Evolutionary conservation across 2,797 vertebrate genomes (phyloP).

Genomic region (Eulemur albifrons): DNA sequence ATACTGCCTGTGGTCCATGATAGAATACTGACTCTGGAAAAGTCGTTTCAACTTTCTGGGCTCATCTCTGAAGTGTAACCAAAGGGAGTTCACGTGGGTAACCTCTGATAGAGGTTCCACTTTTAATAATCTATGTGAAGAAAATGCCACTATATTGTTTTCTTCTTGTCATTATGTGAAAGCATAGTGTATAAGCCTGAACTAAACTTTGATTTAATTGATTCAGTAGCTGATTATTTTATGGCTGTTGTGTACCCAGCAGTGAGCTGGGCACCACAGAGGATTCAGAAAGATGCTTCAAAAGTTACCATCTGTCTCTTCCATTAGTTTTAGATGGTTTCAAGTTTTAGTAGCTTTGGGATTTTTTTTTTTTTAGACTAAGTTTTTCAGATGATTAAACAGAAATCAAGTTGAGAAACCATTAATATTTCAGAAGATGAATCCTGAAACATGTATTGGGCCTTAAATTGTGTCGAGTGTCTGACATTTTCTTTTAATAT

Average conservation of each 20-base stretch:
- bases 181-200: not conserved
- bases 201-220: not conserved
- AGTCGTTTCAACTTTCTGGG: not conserved
- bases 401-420: slow-evolving; percentile 17
- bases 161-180: not conserved
- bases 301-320: not conserved
- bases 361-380: not conserved
- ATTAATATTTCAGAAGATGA: not conserved
- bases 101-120: not conserved
- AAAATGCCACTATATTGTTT: not conserved
- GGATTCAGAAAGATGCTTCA: slow-evolving; percentile 27
- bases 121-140: not conserved
- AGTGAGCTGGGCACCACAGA: not conserved
- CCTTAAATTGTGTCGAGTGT: not conserved
- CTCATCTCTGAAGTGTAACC: not conserved
- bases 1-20: not conserved
- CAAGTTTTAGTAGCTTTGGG: not conserved
- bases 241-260: not conserved
- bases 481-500: slow-evolving; percentile 52
- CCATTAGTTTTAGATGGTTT: slow-evolving; percentile 12
- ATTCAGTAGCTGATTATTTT: slow-evolving; percentile 2
- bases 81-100: not conserved
- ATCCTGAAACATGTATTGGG: not conserved
- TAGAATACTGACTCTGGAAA: not conserved
- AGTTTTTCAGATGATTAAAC: slow-evolving; percentile 32